These are phyloP conservation scores for Oxygymnocypris stewartii DNA, from an alignment of 2,113 vertebrate species.

Conservation along the genomic window DNA sequence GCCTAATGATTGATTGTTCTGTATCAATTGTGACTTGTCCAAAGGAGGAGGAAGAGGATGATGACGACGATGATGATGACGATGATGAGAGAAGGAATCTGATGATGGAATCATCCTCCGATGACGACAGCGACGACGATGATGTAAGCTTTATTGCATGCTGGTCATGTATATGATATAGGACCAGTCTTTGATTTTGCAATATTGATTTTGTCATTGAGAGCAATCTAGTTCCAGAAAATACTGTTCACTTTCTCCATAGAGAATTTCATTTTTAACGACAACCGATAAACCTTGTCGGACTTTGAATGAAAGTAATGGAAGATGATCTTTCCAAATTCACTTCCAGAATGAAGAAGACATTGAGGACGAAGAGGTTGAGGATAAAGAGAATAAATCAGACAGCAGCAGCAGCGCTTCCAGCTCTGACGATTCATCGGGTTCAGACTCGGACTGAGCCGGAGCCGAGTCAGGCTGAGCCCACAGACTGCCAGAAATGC, in stretches of 20 bases:
- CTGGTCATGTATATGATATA: background rate
- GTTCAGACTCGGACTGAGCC: slow-evolving; percentile 91
- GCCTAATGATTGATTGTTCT: background rate
- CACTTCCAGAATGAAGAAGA: slow-evolving; percentile 78
- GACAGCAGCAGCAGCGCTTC: slow-evolving; percentile 94
- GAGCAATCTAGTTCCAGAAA: too few relatives aligned
- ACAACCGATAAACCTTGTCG: too few relatives aligned
- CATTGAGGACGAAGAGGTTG: slow-evolving; percentile 77
- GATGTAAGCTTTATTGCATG: slow-evolving; percentile 51
- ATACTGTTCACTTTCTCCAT: background rate
- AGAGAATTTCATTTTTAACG: too few relatives aligned
- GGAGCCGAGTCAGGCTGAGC: slow-evolving; percentile 48
- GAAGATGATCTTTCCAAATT: background rate
- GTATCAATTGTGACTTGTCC: background rate
- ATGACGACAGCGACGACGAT: slow-evolving; percentile 83
- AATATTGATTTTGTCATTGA: too few relatives aligned
- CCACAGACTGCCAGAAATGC: slow-evolving; percentile 71
- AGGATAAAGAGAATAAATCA: slow-evolving; percentile 84
- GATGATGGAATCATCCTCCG: slow-evolving; percentile 91
- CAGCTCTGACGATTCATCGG: slow-evolving; percentile 86
- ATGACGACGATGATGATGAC: slow-evolving; percentile 85
- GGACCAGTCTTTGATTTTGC: background rate
- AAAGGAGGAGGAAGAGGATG: slow-evolving; percentile 82
- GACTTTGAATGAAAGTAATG: background rate
- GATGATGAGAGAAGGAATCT: slow-evolving; percentile 85